phyloP scores from a whole-genome alignment of 2,113 vertebrate species.

The Gopherus evgoodei region DNA sequence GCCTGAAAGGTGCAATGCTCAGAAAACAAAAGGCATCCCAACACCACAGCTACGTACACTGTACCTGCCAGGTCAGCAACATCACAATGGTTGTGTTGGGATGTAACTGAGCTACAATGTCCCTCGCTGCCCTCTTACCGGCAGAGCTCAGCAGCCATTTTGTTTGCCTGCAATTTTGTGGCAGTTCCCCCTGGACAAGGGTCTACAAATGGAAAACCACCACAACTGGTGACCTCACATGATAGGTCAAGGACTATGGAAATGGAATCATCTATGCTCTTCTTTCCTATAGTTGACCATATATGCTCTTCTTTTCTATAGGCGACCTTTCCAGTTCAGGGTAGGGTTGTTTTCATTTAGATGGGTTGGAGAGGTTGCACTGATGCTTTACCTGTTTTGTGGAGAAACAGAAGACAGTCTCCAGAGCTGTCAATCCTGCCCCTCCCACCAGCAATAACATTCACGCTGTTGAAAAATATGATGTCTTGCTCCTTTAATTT shows the following conservation, averaged over 20 bases:
- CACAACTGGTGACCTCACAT: neutral
- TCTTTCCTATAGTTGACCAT: too few species aligned
- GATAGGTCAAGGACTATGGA: neutral
- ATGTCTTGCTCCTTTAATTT: neutral
- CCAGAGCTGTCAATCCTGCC: neutral
- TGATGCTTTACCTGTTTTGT: accelerated
- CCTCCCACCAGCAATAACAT: neutral
- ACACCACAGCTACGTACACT: neutral
- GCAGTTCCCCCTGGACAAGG: neutral
- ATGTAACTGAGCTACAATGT: neutral
- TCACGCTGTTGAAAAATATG: neutral
- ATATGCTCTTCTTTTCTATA: neutral
- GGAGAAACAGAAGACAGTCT: neutral
- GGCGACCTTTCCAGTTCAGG: neutral
- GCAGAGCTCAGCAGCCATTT: neutral
- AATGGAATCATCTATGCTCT: neutral
- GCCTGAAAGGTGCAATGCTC: neutral
- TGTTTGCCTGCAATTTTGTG: neutral
- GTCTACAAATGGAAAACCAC: neutral
- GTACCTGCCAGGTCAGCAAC: neutral
- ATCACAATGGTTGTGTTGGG: accelerated
- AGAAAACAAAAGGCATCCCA: neutral
- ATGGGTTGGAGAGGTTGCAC: neutral
- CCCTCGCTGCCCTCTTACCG: neutral
- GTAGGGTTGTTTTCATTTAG: neutral